These are phyloP conservation scores for Montipora efflorescens DNA, from an alignment of 64 coral and sea anemone species.

Conservation along the genomic window DNA sequence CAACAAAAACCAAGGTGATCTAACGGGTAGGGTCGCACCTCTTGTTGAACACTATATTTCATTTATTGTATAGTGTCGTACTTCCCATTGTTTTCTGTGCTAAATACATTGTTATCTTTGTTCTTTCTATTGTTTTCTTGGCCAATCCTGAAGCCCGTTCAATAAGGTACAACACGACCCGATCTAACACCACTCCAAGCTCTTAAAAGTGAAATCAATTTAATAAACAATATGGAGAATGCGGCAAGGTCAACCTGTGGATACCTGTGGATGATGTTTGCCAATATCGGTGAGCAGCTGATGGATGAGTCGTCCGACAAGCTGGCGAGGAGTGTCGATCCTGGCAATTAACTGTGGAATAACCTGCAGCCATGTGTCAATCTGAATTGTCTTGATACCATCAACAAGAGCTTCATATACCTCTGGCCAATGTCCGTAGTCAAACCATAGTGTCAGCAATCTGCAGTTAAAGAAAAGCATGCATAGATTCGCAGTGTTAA, in stretches of 20 bases:
- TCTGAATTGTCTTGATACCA: conserved; percentile 98
- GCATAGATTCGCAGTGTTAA: neutral
- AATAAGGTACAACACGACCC: too few relatives aligned
- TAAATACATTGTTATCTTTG: too few relatives aligned
- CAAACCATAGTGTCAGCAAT: conserved; percentile 93
- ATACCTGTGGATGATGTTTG: conserved; percentile 85
- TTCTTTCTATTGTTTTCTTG: too few relatives aligned
- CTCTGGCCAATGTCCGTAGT: conserved; percentile 91
- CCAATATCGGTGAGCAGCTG: conserved; percentile 97
- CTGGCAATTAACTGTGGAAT: conserved; percentile 98
- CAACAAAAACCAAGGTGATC: too few relatives aligned
- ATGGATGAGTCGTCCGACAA: conserved; percentile 94
- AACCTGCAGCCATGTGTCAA: conserved; percentile 98
- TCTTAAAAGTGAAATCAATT: too few relatives aligned
- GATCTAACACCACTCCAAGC: too few relatives aligned
- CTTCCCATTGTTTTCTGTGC: too few relatives aligned
- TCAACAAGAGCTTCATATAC: conserved; percentile 97
- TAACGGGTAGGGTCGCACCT: too few relatives aligned
- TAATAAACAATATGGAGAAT: too few relatives aligned
- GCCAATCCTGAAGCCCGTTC: too few relatives aligned
- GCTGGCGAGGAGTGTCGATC: conserved; percentile 95
- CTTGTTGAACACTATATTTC: too few relatives aligned
- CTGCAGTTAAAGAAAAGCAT: neutral
- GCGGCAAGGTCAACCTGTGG: conserved; percentile 39
- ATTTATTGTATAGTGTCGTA: too few relatives aligned